A percentile compares a stretch with the other conserved stretches of the same genome.
Conservation (phyloP, 2,797 vertebrate species). For the Leucoraja ocellata region DNA sequence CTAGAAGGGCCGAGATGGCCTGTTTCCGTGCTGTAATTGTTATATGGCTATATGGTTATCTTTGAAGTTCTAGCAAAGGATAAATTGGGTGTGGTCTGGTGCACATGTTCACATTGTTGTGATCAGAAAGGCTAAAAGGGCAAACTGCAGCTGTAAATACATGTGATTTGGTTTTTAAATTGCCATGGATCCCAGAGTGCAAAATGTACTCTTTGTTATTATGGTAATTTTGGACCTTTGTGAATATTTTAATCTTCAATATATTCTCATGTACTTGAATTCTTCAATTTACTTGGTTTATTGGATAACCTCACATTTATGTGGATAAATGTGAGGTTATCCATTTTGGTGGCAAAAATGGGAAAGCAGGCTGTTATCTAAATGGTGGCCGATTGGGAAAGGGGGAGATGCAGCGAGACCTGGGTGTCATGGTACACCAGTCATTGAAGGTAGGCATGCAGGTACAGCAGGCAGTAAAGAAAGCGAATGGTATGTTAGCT, state of each 20-base stretch:
- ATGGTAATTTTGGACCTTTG: not conserved
- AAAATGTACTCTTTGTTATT: not conserved
- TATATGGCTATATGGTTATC: no score
- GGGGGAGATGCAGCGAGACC: no score
- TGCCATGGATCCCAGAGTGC: not conserved
- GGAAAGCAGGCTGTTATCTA: no score
- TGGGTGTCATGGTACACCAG: no score
- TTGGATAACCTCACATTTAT: not conserved
- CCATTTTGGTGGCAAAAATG: no score
- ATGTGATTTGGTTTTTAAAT: not conserved
- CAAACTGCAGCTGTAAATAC: not conserved
- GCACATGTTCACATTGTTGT: not conserved
- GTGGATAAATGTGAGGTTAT: no score
- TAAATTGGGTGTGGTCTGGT: not conserved
- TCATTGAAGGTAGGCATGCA: no score
- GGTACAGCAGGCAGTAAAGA: no score
- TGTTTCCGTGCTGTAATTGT: no score
- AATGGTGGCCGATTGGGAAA: no score
- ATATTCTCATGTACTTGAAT: not conserved
- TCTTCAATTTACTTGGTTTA: not conserved
- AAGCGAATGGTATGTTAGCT: no score
- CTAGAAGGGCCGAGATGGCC: no score
- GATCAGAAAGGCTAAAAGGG: not conserved
- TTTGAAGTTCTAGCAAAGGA: not conserved
- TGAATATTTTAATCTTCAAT: not conserved